Base-by-base conservation (phyloP, 2,797 vertebrate species). In the Malurus splendens region DNA sequence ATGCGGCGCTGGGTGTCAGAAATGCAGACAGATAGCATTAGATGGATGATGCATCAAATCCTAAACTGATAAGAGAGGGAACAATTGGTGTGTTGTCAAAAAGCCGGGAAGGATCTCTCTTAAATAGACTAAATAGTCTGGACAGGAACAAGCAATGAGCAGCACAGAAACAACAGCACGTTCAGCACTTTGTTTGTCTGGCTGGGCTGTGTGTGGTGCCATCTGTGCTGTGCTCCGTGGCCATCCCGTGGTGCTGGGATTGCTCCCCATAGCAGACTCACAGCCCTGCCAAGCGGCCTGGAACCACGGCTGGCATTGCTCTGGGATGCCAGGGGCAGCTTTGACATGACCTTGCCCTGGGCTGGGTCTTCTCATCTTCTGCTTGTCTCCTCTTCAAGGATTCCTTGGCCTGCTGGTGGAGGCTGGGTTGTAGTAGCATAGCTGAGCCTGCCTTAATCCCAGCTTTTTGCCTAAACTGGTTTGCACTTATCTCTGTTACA, bases 51-150 rank as follows among this genome's bases (percentile, higher is more conserved):
- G 86, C 10, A 1, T 86, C 71, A 84, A 82, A 61, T 50, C 56
- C 82, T 83, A n/a, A 92, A 66, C 78, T 73, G 81, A 56, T 84
- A 79, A 90, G 78, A 71, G 36, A 13, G 4, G 2, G 70, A 81
- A 60, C 70, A 39, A 88, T 24, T 56, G 28, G 60, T 16, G 52
- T 55, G 51, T 44, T 81, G 78, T 83, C 78, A 79, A 68, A 88
- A 85, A 81, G 41, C 72, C 2, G 0, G 36, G 83, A 84, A 84
- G 25, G 78, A 71, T 88, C 30, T 91, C 55, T 92, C 78, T 86
- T 39, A 73, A 93, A 82, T 25, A 62, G 67, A 22, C 80, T 89
- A 78, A 95, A 79, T 86, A 73, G 81, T 64, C 81, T 65, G 86
- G 86, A 79, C 67, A 33, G 81, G 86, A 86, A 18, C 54, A 54